These are phyloP conservation scores for Venustoraphidia nigricollis DNA, from an alignment of 2,888 invertebrate genomes.

Conservation along the genomic window DNA sequence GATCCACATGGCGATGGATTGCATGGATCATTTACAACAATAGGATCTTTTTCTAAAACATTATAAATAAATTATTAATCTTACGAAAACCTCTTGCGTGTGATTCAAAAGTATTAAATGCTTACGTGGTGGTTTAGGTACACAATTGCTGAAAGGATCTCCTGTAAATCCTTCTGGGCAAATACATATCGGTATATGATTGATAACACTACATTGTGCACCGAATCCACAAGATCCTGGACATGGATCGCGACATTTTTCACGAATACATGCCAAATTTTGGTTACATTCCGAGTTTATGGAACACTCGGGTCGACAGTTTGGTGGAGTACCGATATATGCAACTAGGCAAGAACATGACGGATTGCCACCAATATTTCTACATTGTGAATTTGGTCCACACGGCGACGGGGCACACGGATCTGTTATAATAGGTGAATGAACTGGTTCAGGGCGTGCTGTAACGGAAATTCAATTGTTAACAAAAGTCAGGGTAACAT, in stretches of 20 bases:
- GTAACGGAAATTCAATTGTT: background rate
- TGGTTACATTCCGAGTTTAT: conserved; percentile 51
- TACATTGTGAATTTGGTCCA: conserved; percentile 45
- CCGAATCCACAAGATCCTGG: conserved; percentile 48
- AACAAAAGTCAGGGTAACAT: background rate
- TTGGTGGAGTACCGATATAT: conserved; percentile 48
- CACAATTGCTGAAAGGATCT: conserved; percentile 40
- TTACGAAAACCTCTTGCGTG: background rate
- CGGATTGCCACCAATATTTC: conserved; percentile 34
- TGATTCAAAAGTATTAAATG: background rate
- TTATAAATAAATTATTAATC: background rate
- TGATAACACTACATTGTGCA: conserved; percentile 39
- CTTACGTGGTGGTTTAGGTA: conserved; percentile 20
- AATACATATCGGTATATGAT: conserved; percentile 46
- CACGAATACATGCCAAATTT: conserved; percentile 45
- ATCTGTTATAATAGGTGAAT: conserved; percentile 17
- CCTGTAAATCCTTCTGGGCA: conserved; percentile 42
- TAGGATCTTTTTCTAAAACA: conserved; percentile 11
- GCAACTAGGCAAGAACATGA: conserved; percentile 42
- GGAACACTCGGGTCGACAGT: conserved; percentile 50
- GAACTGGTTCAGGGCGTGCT: too few species aligned
- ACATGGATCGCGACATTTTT: conserved; percentile 51
- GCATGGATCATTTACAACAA: conserved; percentile 33
- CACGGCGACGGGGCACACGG: conserved; percentile 54
- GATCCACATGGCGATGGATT: conserved; percentile 58